These are phyloP conservation scores for Corythornis cristatus DNA, from an alignment of 2,113 vertebrate genomes.

Conservation along the genomic window DNA sequence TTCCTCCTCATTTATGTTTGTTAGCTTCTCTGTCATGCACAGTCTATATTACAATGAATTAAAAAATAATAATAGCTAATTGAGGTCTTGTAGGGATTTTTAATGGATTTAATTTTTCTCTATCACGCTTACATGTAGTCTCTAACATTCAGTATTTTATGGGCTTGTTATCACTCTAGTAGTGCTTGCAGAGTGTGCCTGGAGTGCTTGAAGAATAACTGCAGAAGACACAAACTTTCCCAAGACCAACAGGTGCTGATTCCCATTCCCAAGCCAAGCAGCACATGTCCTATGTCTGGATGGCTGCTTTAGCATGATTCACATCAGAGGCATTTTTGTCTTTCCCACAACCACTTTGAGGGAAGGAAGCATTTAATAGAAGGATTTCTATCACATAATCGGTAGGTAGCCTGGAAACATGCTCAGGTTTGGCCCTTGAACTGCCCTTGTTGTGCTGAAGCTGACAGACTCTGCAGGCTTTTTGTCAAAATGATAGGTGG, in stretches of 20 bases:
- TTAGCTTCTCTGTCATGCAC: conserved; percentile 4
- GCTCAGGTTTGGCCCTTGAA: not conserved
- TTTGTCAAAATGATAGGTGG: conserved; percentile 50
- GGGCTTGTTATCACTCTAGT: not conserved
- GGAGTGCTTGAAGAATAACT: not conserved
- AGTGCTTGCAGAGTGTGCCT: not conserved
- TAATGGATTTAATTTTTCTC: conserved; percentile 51
- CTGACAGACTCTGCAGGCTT: not conserved
- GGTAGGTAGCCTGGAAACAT: not conserved
- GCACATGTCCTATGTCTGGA: not conserved
- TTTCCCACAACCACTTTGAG: not conserved
- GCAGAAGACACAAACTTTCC: not conserved
- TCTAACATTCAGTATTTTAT: conserved; percentile 12
- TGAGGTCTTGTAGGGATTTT: not conserved
- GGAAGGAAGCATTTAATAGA: not conserved
- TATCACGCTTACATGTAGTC: not conserved
- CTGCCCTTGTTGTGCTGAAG: conserved; percentile 18
- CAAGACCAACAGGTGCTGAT: not conserved
- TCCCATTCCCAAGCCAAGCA: not conserved
- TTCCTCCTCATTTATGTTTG: conserved; percentile 4
- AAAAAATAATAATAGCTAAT: conserved; percentile 55
- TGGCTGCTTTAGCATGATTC: not conserved
- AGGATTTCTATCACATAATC: not conserved
- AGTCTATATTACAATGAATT: conserved; percentile 38
- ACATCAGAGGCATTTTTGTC: not conserved